Conservation (phyloP, 53 echinoderm and acorn worm genomes). For the Paelopatides confundens region DNA sequence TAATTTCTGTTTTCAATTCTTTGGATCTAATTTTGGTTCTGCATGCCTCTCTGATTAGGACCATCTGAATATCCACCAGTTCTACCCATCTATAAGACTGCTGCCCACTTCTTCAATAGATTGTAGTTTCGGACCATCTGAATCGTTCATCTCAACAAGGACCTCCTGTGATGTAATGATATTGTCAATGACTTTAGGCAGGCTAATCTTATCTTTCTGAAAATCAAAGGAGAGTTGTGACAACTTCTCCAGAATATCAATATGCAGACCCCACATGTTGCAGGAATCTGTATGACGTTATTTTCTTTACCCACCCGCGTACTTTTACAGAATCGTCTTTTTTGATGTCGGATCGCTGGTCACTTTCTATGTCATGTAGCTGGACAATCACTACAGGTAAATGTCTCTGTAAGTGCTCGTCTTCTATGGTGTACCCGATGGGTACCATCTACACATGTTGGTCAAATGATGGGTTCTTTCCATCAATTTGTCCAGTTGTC, state of each 20-base stretch:
- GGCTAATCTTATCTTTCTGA: slow-evolving; percentile 7
- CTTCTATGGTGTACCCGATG: slow-evolving; percentile 51
- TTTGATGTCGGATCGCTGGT: neutral
- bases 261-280: neutral
- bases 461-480: slow-evolving; percentile 31
- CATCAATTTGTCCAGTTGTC: slow-evolving; percentile 27
- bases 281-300: neutral
- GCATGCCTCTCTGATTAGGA: too few relatives aligned
- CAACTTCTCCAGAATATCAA: slow-evolving; percentile 16
- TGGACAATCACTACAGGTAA: neutral
- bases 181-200: slow-evolving; percentile 23
- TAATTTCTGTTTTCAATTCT: neutral
- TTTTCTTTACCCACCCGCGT: slow-evolving; percentile 14
- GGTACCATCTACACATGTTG: slow-evolving; percentile 50
- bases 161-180: neutral
- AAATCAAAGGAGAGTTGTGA: neutral
- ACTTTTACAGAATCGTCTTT: neutral
- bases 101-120: too few relatives aligned
- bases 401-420: neutral
- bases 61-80: too few relatives aligned
- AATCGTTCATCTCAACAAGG: neutral
- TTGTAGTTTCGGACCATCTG: neutral
- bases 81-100: too few relatives aligned
- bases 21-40: too few relatives aligned
- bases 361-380: slow-evolving; percentile 20